Evolutionary conservation across 1,140 invertebrate genomes (phyloP).

Genomic region (Zaprionus vittiger): DNA sequence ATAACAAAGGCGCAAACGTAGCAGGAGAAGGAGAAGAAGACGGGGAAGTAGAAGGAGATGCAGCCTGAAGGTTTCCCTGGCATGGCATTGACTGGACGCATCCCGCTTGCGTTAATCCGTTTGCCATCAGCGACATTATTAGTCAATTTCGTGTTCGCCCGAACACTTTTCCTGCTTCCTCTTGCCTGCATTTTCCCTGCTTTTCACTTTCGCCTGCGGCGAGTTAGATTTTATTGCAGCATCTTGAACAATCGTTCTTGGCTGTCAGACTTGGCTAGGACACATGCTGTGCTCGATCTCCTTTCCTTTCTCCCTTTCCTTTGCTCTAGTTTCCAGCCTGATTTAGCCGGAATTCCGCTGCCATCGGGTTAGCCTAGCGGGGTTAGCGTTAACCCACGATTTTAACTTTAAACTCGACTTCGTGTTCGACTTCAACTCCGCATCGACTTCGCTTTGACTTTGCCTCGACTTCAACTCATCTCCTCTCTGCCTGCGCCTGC

Average conservation of each 20-base stretch:
- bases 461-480: conserved; percentile 3
- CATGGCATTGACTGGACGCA: too few species aligned
- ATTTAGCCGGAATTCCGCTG: conserved; percentile 56
- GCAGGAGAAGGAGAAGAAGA: background rate
- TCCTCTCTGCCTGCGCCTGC: background rate
- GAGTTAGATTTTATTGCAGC: conserved; percentile 83
- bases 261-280: conserved; percentile 24
- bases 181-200: background rate
- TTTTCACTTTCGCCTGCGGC: conserved; percentile 41
- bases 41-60: background rate
- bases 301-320: background rate
- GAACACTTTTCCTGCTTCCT: conserved; percentile 11
- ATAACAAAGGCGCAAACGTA: conserved; percentile 53
- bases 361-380: conserved; percentile 37
- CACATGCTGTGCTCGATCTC: conserved; percentile 55
- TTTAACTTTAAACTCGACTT: conserved; percentile 33
- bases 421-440: conserved; percentile 4
- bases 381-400: conserved; percentile 45
- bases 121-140: conserved; percentile 82
- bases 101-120: conserved; percentile 67
- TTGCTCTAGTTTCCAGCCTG: conserved; percentile 41
- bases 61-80: background rate
- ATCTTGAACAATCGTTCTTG: conserved; percentile 76
- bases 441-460: conserved; percentile 1
- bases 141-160: conserved; percentile 64